Percentiles rank a stretch among this genome's conserved stretches.
phyloP scores from a whole-genome alignment of 2,113 vertebrate species.

The Ictalurus furcatus region DNA sequence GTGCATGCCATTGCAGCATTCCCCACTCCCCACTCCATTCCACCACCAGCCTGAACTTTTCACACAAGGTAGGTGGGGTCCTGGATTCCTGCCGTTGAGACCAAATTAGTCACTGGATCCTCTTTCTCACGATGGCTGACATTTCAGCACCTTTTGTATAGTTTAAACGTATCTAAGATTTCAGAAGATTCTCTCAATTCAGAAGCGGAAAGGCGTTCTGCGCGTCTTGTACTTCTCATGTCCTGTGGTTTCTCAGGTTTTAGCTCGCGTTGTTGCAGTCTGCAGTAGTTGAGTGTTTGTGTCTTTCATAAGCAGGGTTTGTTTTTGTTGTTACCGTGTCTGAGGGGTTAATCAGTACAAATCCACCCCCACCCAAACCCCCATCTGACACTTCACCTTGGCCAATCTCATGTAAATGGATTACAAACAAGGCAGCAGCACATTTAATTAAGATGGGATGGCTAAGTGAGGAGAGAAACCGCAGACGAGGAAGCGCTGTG shows the following conservation, averaged over 20 bases:
- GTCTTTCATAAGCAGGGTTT: neutral
- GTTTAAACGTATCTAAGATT: neutral
- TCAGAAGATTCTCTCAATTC: neutral
- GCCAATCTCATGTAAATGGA: conserved; percentile 67
- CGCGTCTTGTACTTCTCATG: too few relatives aligned
- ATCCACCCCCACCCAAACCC: neutral
- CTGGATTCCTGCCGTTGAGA: neutral
- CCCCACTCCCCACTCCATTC: neutral
- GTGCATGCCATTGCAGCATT: too few relatives aligned
- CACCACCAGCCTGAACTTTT: too few relatives aligned
- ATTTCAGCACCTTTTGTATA: neutral
- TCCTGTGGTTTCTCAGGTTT: neutral
- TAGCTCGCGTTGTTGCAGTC: neutral
- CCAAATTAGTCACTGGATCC: neutral
- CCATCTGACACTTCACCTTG: conserved; percentile 47
- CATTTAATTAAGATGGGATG: conserved; percentile 60
- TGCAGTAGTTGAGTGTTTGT: too few relatives aligned
- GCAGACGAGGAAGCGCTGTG: conserved; percentile 33
- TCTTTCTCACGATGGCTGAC: neutral
- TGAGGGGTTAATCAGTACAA: neutral
- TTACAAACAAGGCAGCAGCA: conserved; percentile 68
- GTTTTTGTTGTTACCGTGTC: neutral
- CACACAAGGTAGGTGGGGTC: neutral
- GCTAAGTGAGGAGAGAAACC: conserved; percentile 48
- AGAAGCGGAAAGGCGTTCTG: neutral